phyloP scores from a whole-genome alignment of 2,797 vertebrate genomes.

The Sitta carolinensis region DNA sequence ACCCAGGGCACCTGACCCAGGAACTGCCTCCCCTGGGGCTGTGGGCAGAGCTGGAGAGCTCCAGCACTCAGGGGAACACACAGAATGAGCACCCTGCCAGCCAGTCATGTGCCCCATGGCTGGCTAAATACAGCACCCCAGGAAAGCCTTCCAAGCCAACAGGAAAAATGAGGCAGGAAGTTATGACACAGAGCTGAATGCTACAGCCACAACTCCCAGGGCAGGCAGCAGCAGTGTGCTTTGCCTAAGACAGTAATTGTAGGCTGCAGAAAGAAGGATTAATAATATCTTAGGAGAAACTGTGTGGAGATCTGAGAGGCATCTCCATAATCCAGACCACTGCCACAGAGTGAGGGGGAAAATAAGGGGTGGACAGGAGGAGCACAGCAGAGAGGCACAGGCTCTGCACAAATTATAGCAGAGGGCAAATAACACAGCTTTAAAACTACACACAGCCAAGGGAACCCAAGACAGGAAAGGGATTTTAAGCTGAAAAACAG shows the following conservation, averaged over 20 bases:
- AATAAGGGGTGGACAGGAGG: rapidly evolving
- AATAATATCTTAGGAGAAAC: background rate
- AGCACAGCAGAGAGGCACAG: background rate
- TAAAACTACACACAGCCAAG: background rate
- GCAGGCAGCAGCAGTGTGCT: background rate
- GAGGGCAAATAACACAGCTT: background rate
- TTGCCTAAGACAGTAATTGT: background rate
- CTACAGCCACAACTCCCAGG: background rate
- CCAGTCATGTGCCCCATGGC: background rate
- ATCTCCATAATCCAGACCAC: background rate
- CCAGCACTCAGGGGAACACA: background rate
- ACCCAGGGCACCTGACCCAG: background rate
- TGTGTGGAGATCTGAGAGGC: background rate
- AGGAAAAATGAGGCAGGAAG: conserved; percentile 46
- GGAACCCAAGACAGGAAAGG: background rate
- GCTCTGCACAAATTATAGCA: background rate
- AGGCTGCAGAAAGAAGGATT: conserved; percentile 10
- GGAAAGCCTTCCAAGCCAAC: conserved; percentile 38
- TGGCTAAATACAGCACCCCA: background rate
- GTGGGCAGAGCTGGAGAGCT: background rate
- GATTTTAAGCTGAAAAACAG: background rate
- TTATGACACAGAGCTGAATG: background rate
- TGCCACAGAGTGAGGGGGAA: background rate
- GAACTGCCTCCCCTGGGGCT: rapidly evolving
- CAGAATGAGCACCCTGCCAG: background rate